These are phyloP conservation scores for Coracias cyanogaster DNA, from an alignment of 2,797 vertebrate genomes.

Conservation along the genomic window DNA sequence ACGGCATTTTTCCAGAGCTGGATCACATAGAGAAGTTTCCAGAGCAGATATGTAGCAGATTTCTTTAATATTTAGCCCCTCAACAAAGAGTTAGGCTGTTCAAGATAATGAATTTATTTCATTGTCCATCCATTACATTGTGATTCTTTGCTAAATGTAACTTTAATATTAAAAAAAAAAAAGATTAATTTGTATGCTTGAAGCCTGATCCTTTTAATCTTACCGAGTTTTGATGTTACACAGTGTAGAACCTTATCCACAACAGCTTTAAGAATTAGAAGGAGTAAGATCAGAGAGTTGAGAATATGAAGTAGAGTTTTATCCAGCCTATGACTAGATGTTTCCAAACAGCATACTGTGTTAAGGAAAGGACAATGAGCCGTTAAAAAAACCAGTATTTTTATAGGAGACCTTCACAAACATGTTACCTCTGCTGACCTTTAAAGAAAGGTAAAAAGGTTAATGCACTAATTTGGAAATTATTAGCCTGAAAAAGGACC, in stretches of 20 bases:
- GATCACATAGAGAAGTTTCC: conserved; percentile 35
- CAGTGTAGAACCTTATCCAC: conserved; percentile 65
- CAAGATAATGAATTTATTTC: conserved; percentile 30
- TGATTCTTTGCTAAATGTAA: conserved; percentile 22
- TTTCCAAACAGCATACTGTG: conserved; percentile 68
- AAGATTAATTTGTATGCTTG: conserved; percentile 19
- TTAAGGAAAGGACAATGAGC: conserved; percentile 53
- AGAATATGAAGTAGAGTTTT: conserved; percentile 56
- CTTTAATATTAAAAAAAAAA: conserved; percentile 49
- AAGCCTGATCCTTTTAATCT: conserved; percentile 66
- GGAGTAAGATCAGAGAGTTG: conserved; percentile 69
- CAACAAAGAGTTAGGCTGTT: conserved; percentile 8
- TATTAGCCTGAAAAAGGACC: conserved; percentile 33
- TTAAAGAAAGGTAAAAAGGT: conserved; percentile 68
- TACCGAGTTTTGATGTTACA: conserved; percentile 74
- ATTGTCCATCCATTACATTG: background rate
- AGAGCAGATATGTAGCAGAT: conserved; percentile 40
- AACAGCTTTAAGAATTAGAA: conserved; percentile 62
- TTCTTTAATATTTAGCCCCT: conserved; percentile 43
- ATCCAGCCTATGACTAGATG: conserved; percentile 68
- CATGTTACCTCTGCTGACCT: conserved; percentile 64
- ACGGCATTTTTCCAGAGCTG: conserved; percentile 52
- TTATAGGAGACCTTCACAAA: conserved; percentile 57
- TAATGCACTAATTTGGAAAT: conserved; percentile 53
- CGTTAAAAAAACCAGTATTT: conserved; percentile 49